These are phyloP conservation scores for Mactra quadrangularis DNA, from an alignment of 1,140 invertebrate species.

Conservation along the genomic window DNA sequence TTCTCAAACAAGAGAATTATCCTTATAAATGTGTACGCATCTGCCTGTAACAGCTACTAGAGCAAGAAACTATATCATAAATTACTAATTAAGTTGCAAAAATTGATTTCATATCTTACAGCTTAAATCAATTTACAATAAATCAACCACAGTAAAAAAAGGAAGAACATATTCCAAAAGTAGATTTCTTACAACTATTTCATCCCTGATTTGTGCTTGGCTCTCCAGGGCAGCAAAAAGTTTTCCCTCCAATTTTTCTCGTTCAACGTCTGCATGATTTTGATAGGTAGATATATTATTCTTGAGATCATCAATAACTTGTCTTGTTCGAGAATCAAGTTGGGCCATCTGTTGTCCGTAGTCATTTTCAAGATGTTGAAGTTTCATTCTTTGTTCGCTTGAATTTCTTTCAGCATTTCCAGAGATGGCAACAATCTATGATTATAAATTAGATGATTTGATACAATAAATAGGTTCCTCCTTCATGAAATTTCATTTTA, in stretches of 20 bases:
- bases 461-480: background rate
- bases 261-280: slow-evolving; percentile 71
- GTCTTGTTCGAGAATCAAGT: slow-evolving; percentile 78
- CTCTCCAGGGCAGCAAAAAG: slow-evolving; percentile 73
- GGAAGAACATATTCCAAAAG: too few species aligned
- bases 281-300: slow-evolving; percentile 69
- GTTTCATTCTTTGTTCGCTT: slow-evolving; percentile 76
- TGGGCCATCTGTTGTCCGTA: slow-evolving; percentile 76
- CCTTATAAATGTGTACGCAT: too few species aligned
- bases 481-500: too few species aligned
- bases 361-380: slow-evolving; percentile 79
- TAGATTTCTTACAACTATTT: slow-evolving; percentile 43
- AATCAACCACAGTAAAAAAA: too few species aligned
- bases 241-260: slow-evolving; percentile 78
- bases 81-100: too few species aligned
- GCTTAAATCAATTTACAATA: too few species aligned
- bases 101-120: too few species aligned
- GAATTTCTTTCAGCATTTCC: slow-evolving; percentile 67
- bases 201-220: slow-evolving; percentile 31
- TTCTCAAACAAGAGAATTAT: too few species aligned
- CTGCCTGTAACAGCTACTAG: too few species aligned
- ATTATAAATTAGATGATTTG: background rate
- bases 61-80: too few species aligned
- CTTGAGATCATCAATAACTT: slow-evolving; percentile 80
- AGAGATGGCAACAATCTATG: slow-evolving; percentile 61